Base-by-base conservation (phyloP, 1,140 invertebrate genomes). In the Druon quercuslanigerum region DNA sequence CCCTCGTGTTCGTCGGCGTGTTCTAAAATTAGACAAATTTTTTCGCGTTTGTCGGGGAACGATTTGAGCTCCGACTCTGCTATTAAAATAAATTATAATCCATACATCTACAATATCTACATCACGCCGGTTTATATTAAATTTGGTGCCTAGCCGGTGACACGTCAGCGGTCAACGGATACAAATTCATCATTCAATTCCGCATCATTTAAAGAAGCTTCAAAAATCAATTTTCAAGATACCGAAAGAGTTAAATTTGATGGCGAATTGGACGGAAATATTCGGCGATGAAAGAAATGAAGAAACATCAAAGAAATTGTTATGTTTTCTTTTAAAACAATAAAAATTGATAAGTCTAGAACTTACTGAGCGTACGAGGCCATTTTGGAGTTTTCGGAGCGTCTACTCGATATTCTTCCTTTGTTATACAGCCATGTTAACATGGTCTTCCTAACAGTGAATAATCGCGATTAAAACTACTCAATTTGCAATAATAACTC, bases 361-460 rank as follows among this genome's bases (percentile, higher is more conserved):
- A 83, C 86, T 87, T 72, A 87, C 85, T 84, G 82, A 75, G 85
- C 70, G 50, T 76, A 82, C 57, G 84, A 80, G 74, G 86, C 85
- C 85, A 87, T 87, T 84, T 85, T 87, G 84, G 74, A 73, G 52
- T 66, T 66, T 66, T 40, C n/a, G 13, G 60, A 66, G 60, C 7
- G 33, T 8, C 25, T 66, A 66, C 5, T 6, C 25, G 60, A 66
- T 66, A 66, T 66, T 66, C 60, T 66, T 66, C 60, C 40, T 66
- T 66, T 66, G 33, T 66, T 66, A 66, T n/a, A 66, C 60, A 66
- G 40, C 60, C 60, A 66, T 66, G 60, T 40, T 66, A 66, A 40
- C 60, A 66, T 66, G 33, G 60, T 66, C n/a, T 66, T 16, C 40
- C 40, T 40, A 13, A 12, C n/a, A 11, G 8, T 66, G 9, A 66